Percentiles rank a stretch among this genome's conserved stretches.
phyloP scores from a whole-genome alignment of 1,140 invertebrate species.

The Chionoecetes opilio region DNA sequence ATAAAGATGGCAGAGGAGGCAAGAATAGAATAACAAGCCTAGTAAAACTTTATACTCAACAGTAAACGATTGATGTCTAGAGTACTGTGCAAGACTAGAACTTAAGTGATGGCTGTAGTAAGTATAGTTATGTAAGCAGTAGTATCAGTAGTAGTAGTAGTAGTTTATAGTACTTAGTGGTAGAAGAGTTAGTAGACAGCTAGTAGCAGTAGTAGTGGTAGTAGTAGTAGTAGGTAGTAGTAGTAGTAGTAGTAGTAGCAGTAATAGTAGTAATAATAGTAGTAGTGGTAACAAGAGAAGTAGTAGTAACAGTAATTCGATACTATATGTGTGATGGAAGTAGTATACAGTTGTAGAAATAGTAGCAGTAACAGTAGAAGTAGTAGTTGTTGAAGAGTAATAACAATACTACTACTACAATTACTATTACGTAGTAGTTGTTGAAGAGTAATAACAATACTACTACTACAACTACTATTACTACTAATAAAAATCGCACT shows the following conservation, averaged over 20 bases:
- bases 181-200: no score
- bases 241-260: constrained; percentile 30
- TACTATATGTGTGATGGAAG: background rate
- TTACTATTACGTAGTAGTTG: constrained; percentile 36
- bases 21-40: no score
- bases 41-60: no score
- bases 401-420: background rate
- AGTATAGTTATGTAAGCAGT: background rate
- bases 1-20: no score
- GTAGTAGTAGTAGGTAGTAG: constrained; percentile 33
- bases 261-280: constrained; percentile 35
- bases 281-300: constrained; percentile 3
- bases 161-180: no score
- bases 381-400: constrained; percentile 8
- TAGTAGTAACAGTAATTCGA: background rate
- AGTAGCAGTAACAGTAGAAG: background rate
- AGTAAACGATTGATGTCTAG: no score
- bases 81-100: no score
- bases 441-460: background rate
- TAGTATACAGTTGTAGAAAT: no score
- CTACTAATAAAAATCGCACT: no score
- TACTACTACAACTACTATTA: no score
- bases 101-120: no score
- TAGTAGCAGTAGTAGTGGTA: background rate
- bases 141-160: background rate